Evolutionary conservation across 2,113 vertebrate species (phyloP), one percentile per base, ranked within the genome.

Genomic region (Macquaria australasica): DNA sequence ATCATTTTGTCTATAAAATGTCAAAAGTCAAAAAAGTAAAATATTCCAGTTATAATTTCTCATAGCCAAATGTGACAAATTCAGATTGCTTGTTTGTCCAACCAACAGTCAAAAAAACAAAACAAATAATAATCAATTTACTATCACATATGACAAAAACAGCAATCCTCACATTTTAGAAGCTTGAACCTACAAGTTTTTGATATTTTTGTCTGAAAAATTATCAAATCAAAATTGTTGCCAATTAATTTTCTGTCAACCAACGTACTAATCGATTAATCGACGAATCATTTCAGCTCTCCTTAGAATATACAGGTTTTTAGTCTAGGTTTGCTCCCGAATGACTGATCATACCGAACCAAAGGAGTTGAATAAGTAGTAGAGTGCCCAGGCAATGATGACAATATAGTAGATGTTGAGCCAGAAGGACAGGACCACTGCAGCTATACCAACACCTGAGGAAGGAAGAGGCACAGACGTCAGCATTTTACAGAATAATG

Each of bases 331-430:
- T 58, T 56, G 3, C 39, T 11, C 21, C 28, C 21, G 3, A 28
- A 37, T 31, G 34, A 72, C 7, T 18, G 23, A 66, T 59, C 94
- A 23, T 88, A 97, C 97, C 64, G 89, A 90, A 34, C 92, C 95
- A 90, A 98, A 98, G 60, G 97, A 98, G 91, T 94, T 97, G 95
- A 98, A 98, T 62, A 98, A 95, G 73, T 98, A 98, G 92, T 98
- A 98, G 56, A 98, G 95, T 0, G 97, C 97, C 97, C 97, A 98
- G 87, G 97, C 95, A 0, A 98, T 98, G 84, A 98, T 98, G 89
- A 98, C 94, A 43, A 98, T 97, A 86, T 98, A 98, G 87, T 98
- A 98, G 91, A 97, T 96, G 91, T 98, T 98, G 76, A 98, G 95
- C 97, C 97, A 98, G 91, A 98, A 98, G 45, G 97, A 97, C 75